phyloP scores from a whole-genome alignment of 2,888 invertebrate genomes.

The Cinara cedri region DNA sequence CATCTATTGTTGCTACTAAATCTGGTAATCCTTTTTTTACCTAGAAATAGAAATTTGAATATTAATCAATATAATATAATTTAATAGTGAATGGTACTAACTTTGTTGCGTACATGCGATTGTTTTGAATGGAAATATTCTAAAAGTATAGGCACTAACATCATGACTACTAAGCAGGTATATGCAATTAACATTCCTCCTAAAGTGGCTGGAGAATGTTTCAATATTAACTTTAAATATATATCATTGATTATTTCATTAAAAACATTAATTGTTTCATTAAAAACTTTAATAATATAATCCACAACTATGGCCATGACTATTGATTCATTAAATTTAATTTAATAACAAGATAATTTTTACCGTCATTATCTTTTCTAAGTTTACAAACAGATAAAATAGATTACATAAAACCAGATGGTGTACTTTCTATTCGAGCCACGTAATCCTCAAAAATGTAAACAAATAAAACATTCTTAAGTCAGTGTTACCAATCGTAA shows the following conservation, averaged over 20 bases:
- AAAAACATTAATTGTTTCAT: no score
- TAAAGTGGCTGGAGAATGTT: conserved; percentile 77
- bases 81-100: neutral
- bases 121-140: conserved; percentile 92
- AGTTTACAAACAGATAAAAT: neutral
- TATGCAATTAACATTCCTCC: conserved; percentile 96
- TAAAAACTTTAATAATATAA: conserved; percentile 14
- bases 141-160: conserved; percentile 92
- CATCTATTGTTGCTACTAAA: conserved; percentile 92
- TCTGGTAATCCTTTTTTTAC: conserved; percentile 84
- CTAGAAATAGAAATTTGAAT: conserved; percentile 63
- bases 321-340: neutral
- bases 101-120: conserved; percentile 71
- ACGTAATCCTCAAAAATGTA: no score
- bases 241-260: no score
- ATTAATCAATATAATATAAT: neutral
- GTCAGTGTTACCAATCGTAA: no score
- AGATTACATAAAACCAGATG: no score
- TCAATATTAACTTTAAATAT: conserved; percentile 59
- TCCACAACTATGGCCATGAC: conserved; percentile 43
- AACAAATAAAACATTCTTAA: no score
- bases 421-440: no score
- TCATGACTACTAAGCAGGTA: conserved; percentile 92
- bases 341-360: no score
- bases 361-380: no score